Conservation (phyloP, 2,888 invertebrate species). For the Thera obeliscata region DNA sequence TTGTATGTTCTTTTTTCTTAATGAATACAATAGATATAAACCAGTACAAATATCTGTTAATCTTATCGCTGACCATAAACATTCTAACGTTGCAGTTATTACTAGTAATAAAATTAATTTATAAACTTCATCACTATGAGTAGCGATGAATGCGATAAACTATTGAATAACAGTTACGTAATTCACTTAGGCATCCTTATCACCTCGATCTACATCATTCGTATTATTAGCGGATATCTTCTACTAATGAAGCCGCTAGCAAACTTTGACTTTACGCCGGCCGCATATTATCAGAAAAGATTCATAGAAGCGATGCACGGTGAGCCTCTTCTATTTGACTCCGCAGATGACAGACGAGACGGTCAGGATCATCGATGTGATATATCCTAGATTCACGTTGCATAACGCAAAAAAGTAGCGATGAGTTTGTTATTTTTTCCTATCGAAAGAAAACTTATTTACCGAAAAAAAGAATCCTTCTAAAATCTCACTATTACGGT, state of each 20-base stretch:
- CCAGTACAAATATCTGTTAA: background rate
- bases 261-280: slow-evolving; percentile 33
- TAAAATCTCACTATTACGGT: too few relatives aligned
- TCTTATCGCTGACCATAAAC: slow-evolving; percentile 15
- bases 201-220: slow-evolving; percentile 56
- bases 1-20: background rate
- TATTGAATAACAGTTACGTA: slow-evolving; percentile 62
- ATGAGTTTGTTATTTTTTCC: too few relatives aligned
- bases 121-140: slow-evolving; percentile 50
- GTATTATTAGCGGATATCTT: slow-evolving; percentile 56
- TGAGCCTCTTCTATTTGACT: too few relatives aligned
- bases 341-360: too few relatives aligned
- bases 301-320: too few relatives aligned
- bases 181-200: slow-evolving; percentile 54
- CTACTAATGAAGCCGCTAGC: slow-evolving; percentile 50
- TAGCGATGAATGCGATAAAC: slow-evolving; percentile 52
- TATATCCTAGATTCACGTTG: too few relatives aligned
- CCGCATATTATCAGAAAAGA: background rate
- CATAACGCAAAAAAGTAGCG: too few relatives aligned
- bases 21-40: background rate
- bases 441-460: too few relatives aligned
- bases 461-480: too few relatives aligned
- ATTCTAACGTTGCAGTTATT: slow-evolving; percentile 26
- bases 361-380: too few relatives aligned
- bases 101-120: slow-evolving; percentile 30